Evolutionary conservation across 2,113 vertebrate species (phyloP), one percentile per base, ranked within the genome.

Genomic region (Anarrhichthys ocellatus): DNA sequence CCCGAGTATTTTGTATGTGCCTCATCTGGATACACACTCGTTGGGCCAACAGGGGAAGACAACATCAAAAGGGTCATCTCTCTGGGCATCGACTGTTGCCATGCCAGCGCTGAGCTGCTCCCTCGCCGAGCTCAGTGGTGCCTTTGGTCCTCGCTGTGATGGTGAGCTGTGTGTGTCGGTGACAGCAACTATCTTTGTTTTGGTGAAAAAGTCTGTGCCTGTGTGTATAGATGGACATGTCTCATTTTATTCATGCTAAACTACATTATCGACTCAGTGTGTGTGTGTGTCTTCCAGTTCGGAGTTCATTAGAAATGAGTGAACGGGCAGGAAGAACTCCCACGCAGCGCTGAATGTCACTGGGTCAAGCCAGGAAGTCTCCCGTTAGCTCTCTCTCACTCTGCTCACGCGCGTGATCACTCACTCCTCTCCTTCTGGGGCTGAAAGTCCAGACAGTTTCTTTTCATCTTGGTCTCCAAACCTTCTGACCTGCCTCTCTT

Each of bases 21-120:
- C 64, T 87, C 27, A 58, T 61, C 24, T 54, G n/a, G 50, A 73
- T 29, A 34, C 44, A 65, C 24, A 59, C 18, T 69, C 54, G 76
- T 42, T 69, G 48, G 40, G 54, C 81, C 81, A 70, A 56, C 74
- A 14, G 50, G 50, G 62, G 15, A 69, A 52, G 17, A 81, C 59
- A 71, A 84, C 29, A 87, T 87, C 62, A 89, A 79, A 80, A 73
- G 78, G 68, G 42, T 78, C 68, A 73, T 82, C 62, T 80, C 66
- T 44, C 20, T 77, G 61, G 69, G 56, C 77, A 89, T 83, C 15
- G 70, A 90, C 81, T 85, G 85, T 92, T 91, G 81, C 89, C 87
- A 89, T 93, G 86, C 77, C 84, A 75, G 75, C 73, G 11, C 52
- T 29, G 17, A n/a, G 61, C 46, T 74, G 81, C 50, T 84, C 56